Percentiles rank a stretch among this genome's conserved stretches.
These are phyloP conservation scores for Plectrocnemia conspersa DNA, from an alignment of 1,140 invertebrate genomes.

Conservation along the genomic window DNA sequence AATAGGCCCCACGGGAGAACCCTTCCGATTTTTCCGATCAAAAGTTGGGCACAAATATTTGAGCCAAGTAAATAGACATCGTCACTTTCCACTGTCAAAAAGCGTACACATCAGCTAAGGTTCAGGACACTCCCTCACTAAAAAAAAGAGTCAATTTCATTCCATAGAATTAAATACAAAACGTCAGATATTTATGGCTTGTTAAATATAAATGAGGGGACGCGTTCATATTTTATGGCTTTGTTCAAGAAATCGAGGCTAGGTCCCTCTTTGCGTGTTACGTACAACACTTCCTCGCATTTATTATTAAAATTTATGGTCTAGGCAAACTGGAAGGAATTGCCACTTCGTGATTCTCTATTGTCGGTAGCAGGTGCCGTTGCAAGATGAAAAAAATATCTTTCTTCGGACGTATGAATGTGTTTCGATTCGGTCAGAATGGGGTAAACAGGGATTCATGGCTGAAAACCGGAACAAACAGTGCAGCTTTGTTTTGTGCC, in stretches of 20 bases:
- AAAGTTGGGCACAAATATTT: conserved; percentile 28
- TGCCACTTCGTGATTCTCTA: conserved; percentile 20
- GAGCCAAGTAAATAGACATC: conserved; percentile 18
- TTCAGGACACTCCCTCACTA: too few species aligned
- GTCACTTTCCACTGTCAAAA: conserved; percentile 12
- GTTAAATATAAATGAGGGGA: too few species aligned
- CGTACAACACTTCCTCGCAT: conserved; percentile 10
- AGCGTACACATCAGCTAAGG: too few species aligned
- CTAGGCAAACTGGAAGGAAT: conserved; percentile 25
- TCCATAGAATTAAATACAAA: too few species aligned
- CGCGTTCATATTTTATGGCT: neutral
- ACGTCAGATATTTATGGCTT: too few species aligned
- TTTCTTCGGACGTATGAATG: neutral
- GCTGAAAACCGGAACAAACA: neutral
- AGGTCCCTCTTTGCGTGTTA: neutral
- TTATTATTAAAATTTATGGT: conserved; percentile 29
- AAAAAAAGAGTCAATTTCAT: too few species aligned
- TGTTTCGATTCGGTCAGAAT: conserved; percentile 10
- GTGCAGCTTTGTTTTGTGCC: too few species aligned
- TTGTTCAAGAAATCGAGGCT: neutral
- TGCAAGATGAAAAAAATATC: conserved; percentile 8
- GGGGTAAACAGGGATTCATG: neutral
- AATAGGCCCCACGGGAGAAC: conserved; percentile 23
- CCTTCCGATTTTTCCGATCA: conserved; percentile 17
- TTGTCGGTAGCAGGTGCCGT: conserved; percentile 10